A percentile compares a stretch with the other conserved stretches of the same genome.
Conservation (phyloP, 2,888 invertebrate genomes). For the Eupithecia exiguata region DNA sequence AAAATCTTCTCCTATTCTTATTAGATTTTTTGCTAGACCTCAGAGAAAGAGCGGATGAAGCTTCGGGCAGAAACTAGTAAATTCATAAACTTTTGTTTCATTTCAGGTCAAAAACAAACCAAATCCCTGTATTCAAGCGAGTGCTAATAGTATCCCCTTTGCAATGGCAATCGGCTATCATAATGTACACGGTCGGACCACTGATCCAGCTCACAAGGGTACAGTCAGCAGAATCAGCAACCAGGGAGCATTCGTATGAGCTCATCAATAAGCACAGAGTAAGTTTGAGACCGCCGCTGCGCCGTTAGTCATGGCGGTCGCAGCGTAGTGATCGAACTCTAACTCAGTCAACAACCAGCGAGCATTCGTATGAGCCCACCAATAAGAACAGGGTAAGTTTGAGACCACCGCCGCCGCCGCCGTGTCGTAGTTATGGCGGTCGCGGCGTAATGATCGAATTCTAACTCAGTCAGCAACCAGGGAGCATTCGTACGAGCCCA, state of each 20-base stretch:
- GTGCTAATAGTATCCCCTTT: slow-evolving; percentile 54
- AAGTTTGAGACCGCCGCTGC: background rate
- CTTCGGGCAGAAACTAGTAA: too few relatives aligned
- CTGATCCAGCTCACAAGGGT: slow-evolving; percentile 56
- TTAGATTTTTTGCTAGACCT: too few relatives aligned
- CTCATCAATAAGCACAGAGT: slow-evolving; percentile 63
- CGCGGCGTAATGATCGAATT: too few relatives aligned
- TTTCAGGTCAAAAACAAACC: slow-evolving; percentile 39
- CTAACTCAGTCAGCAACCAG: slow-evolving; percentile 43
- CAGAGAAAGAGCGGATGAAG: too few relatives aligned
- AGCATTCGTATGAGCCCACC: too few relatives aligned
- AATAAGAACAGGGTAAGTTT: too few relatives aligned
- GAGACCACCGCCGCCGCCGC: too few relatives aligned
- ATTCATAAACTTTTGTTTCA: background rate
- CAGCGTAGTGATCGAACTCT: too few relatives aligned
- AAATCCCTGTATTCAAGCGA: slow-evolving; percentile 52
- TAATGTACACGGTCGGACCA: slow-evolving; percentile 50
- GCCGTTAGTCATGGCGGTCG: too few relatives aligned
- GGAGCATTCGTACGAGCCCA: slow-evolving; percentile 53
- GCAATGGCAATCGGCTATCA: slow-evolving; percentile 62
- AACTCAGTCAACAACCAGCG: too few relatives aligned
- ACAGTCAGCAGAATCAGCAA: slow-evolving; percentile 52
- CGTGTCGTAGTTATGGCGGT: too few relatives aligned
- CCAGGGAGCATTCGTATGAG: slow-evolving; percentile 51
- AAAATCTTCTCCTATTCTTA: too few relatives aligned